These are phyloP conservation scores for Megaceryle maxima DNA, from an alignment of 2,113 vertebrate species.

Conservation along the genomic window DNA sequence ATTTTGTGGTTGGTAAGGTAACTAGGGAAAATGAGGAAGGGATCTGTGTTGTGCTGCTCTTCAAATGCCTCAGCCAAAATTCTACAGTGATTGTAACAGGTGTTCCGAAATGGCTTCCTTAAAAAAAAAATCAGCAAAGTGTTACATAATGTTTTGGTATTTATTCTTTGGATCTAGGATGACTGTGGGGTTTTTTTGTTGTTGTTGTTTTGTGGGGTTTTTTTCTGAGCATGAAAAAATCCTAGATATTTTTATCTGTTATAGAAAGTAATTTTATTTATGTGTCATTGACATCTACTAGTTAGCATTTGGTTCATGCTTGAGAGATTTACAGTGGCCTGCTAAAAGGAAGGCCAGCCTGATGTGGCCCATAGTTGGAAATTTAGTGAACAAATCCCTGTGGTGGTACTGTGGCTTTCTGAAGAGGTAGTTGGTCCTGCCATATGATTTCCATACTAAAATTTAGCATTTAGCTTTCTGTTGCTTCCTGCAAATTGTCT, in stretches of 20 bases:
- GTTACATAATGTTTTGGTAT: background rate
- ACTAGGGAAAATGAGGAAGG: background rate
- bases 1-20: slow-evolving; percentile 1
- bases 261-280: background rate
- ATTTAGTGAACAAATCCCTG: background rate
- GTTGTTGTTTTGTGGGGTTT: too few species aligned
- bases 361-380: background rate
- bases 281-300: background rate
- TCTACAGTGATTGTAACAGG: background rate
- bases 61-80: background rate
- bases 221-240: background rate
- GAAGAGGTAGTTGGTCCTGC: background rate
- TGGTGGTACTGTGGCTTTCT: background rate
- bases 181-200: too few species aligned
- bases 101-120: background rate
- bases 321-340: background rate
- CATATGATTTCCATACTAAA: background rate
- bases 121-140: background rate
- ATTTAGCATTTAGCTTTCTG: background rate
- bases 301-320: background rate
- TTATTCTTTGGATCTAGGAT: background rate
- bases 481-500: background rate
- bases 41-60: background rate
- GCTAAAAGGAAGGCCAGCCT: background rate
- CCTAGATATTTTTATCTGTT: background rate